Evolutionary conservation across 2,888 invertebrate genomes (phyloP), one percentile per base, ranked within the genome.

Genomic region (Dichetophora obliterata): DNA sequence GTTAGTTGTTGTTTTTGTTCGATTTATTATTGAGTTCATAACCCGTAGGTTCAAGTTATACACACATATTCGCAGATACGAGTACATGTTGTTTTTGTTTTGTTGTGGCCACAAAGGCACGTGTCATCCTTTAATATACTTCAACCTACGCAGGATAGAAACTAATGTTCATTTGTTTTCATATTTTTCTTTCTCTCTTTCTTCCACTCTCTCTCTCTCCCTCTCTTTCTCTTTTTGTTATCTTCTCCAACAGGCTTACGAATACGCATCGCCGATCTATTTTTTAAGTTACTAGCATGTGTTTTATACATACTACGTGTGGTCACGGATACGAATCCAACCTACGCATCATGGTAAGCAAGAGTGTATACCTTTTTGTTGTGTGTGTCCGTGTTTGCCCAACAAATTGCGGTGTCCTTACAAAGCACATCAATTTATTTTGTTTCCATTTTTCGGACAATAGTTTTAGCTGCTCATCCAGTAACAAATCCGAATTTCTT

Each of bases 221-320:
- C 68, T 69, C 59, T 43, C 24, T 31, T 19, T 70, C 52, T 19
- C 57, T 8, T 14, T 37, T 22, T n/a, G n/a, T 16, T 37, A 43
- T 66, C 43, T 68, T 80, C 78, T 66, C 85, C 93, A 93, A 79
- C 92, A 98, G 98, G 98, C 93, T 93, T 98, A 91, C 95, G 98
- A 89, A 98, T 99, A 91, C 95, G 99, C 89, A 95, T 98, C 90
- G 98, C 97, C 86, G 98, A 98, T 91, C 92, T 99, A 91, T 94
- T 98, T 91, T 96, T 98, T 92, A 99, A 99, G 91, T 92, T 98
- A 85, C 92, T 98, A 90, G 96, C 98, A 90, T 98, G 98, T 91
- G 93, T 97, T 90, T 93, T 99, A 89, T 99, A 99, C 91, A 96
- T 98, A 91, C 94, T 96, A 89, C 93, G 98, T 86, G 98, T 98